Conservation (phyloP, 2,113 vertebrate species). For the Pagrus major region DNA sequence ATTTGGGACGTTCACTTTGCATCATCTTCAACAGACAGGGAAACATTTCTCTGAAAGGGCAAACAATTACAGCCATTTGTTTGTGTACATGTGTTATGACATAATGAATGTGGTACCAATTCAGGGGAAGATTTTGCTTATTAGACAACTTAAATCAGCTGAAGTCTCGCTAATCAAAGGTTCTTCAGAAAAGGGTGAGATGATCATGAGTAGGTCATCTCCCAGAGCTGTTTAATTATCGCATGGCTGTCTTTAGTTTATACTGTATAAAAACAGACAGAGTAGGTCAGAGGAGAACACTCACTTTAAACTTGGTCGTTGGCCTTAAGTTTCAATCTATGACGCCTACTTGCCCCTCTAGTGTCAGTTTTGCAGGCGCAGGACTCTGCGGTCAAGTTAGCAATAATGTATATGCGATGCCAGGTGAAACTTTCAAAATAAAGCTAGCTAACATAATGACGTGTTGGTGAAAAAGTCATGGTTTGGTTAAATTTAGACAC, state of each 20-base stretch:
- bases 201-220: constrained; percentile 33
- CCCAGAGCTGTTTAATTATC: constrained; percentile 50
- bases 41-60: constrained; percentile 45
- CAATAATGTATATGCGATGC: too few species aligned
- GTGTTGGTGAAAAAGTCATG: too few species aligned
- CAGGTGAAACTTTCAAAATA: too few species aligned
- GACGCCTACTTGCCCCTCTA: too few species aligned
- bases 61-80: constrained; percentile 49
- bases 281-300: constrained; percentile 29
- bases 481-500: too few species aligned
- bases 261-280: constrained; percentile 45
- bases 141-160: constrained; percentile 40
- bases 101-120: constrained; percentile 35
- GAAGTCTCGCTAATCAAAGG: constrained; percentile 42
- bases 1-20: constrained; percentile 29
- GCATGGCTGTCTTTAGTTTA: constrained; percentile 43
- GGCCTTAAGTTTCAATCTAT: too few species aligned
- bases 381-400: too few species aligned
- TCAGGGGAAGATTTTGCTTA: constrained; percentile 39
- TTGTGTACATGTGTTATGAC: constrained; percentile 27
- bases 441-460: too few species aligned
- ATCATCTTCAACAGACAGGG: constrained; percentile 19
- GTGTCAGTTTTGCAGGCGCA: too few species aligned
- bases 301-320: too few species aligned
- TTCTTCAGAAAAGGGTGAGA: constrained; percentile 27